A percentile compares a stretch with the other conserved stretches of the same genome.
Conservation (phyloP, 2,888 invertebrate species). For the Ennomos erosarius region DNA sequence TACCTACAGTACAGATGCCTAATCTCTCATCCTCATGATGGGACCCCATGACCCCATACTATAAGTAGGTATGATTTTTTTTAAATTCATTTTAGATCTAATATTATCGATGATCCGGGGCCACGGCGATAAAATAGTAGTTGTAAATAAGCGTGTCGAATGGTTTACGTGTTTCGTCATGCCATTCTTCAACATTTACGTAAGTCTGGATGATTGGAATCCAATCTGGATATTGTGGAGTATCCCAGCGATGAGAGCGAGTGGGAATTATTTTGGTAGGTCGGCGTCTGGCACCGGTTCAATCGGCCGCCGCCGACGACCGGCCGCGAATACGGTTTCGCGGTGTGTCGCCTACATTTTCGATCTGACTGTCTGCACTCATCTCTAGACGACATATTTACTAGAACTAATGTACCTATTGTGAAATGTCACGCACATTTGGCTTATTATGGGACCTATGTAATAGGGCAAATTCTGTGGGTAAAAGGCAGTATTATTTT, state of each 20-base stretch:
- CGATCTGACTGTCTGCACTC: constrained; percentile 53
- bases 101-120: neutral
- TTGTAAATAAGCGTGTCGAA: constrained; percentile 10
- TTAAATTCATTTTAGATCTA: neutral
- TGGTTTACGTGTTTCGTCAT: constrained; percentile 15
- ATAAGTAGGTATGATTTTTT: neutral
- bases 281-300: constrained; percentile 76
- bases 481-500: no score
- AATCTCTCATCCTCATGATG: no score
- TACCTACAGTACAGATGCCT: no score
- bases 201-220: constrained; percentile 45
- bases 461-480: no score
- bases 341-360: constrained; percentile 61
- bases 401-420: constrained; percentile 57
- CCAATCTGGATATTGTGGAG: constrained; percentile 55
- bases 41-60: no score
- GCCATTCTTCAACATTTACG: constrained; percentile 32
- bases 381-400: constrained; percentile 56
- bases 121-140: neutral
- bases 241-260: constrained; percentile 59
- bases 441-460: no score
- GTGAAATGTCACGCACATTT: constrained; percentile 49
- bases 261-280: constrained; percentile 78
- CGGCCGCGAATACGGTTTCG: constrained; percentile 48
- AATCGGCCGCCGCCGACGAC: constrained; percentile 53